A percentile compares a stretch with the other conserved stretches of the same genome.
phyloP scores from a whole-genome alignment of 2,113 vertebrate genomes.

The Hymenochirus boettgeri region DNA sequence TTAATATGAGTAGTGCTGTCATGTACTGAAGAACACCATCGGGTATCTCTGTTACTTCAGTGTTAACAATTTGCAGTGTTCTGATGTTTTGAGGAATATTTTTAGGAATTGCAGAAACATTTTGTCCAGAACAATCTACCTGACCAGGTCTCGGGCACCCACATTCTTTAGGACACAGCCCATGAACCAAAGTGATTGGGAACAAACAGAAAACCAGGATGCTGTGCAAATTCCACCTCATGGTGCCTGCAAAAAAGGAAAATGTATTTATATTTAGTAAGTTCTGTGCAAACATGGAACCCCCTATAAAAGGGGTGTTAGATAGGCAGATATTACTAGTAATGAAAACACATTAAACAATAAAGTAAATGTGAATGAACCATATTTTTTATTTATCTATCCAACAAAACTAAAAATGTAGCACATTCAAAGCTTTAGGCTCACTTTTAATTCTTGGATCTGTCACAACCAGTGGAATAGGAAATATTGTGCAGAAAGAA shows the following conservation, averaged over 20 bases:
- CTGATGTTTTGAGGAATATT: constrained; percentile 60
- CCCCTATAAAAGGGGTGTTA: too few species aligned
- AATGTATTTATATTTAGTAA: too few species aligned
- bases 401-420: too few species aligned
- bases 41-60: constrained; percentile 50
- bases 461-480: too few species aligned
- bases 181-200: neutral
- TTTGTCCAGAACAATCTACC: constrained; percentile 58
- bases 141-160: constrained; percentile 56
- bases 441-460: too few species aligned
- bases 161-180: constrained; percentile 63
- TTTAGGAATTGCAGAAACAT: constrained; percentile 52
- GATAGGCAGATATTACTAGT: too few species aligned
- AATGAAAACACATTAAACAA: too few species aligned
- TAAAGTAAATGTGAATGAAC: too few species aligned
- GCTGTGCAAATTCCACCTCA: constrained; percentile 50
- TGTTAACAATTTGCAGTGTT: constrained; percentile 69
- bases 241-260: constrained; percentile 48
- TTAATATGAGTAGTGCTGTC: constrained; percentile 62
- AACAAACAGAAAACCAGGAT: constrained; percentile 54
- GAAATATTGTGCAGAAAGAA: too few species aligned
- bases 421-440: too few species aligned
- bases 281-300: too few species aligned
- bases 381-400: too few species aligned
- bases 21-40: constrained; percentile 56